Conservation (phyloP, 2,888 invertebrate species). For the Sphecodes monilicornis region DNA sequence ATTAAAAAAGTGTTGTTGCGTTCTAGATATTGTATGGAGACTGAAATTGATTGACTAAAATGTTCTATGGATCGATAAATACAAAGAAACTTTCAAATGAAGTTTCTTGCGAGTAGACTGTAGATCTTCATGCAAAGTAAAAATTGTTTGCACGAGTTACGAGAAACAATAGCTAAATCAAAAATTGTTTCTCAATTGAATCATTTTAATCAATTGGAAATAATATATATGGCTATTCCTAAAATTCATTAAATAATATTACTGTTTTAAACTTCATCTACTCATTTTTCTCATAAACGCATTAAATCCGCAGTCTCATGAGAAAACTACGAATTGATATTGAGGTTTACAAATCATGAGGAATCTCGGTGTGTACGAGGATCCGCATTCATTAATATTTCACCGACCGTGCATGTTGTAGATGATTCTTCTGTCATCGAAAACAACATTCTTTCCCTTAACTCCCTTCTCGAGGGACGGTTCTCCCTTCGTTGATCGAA, state of each 20-base stretch:
- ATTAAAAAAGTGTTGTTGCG: no score
- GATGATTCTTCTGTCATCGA: neutral
- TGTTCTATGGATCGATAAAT: no score
- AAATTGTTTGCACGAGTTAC: no score
- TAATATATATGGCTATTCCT: no score
- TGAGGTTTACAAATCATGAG: neutral
- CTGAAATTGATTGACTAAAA: no score
- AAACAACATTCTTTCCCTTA: neutral
- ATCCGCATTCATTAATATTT: neutral
- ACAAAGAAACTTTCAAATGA: no score
- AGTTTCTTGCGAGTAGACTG: no score
- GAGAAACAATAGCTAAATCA: no score
- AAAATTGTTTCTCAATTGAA: neutral
- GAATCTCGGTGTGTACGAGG: neutral
- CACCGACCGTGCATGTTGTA: neutral
- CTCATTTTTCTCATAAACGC: neutral
- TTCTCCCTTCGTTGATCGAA: constrained; percentile 52
- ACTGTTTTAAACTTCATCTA: no score
- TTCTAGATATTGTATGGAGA: no score
- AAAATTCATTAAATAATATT: no score
- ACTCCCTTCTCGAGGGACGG: constrained; percentile 12
- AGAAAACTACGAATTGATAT: neutral
- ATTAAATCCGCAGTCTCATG: neutral
- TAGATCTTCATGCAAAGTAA: no score
- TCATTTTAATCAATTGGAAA: neutral